Base-by-base conservation (phyloP, 2,113 vertebrate species). In the Tylochromis polylepis region DNA sequence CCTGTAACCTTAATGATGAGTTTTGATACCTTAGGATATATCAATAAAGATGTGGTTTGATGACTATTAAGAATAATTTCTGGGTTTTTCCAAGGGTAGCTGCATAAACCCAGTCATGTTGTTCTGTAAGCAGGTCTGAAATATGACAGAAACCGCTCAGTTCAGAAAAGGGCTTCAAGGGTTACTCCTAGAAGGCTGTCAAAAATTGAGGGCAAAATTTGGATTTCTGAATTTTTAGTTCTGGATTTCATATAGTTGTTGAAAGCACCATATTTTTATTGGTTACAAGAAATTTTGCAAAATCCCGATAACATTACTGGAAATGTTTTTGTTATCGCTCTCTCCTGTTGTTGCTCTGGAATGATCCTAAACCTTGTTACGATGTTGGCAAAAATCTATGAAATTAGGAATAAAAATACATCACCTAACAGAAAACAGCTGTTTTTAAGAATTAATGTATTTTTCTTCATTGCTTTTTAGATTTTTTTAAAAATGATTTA, bases 361-460 rank as follows among this genome's bases (percentile, higher is more conserved):
- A 49, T 83, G 27, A 81, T 84, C 53, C 79, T 29, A 81, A 79
- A 60, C 59, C 12, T 85, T 36, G 41, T 83, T 85, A 86, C 18
- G n/a, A 3, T 88, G 70, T 34, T 41, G 65, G 75, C 58, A 55
- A 27, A 15, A 34, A 31, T 83, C 67, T 53, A 67, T 12, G 22
- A 65, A 67, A 82, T 60, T 51, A 59, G 53, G 16, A 77, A 18
- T n/a, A 77, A 77, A 58, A 72, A 60, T 16, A 6, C 65, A 57
- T 36, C 67, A 82, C 14, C 59, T 55, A 79, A 51, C 3, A 18
- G 22, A 15, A 15, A 83, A 46, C 86, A 87, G 80, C 82, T 90
- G 81, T 24, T 87, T 93, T 75, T 83, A 90, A 90, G 53, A 83
- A 85, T 49, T 90, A 1, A 49, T 67, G 49, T 15, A 75, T 90